phyloP scores from a whole-genome alignment of 2,888 invertebrate species.

The Parascotia fuliginaria region DNA sequence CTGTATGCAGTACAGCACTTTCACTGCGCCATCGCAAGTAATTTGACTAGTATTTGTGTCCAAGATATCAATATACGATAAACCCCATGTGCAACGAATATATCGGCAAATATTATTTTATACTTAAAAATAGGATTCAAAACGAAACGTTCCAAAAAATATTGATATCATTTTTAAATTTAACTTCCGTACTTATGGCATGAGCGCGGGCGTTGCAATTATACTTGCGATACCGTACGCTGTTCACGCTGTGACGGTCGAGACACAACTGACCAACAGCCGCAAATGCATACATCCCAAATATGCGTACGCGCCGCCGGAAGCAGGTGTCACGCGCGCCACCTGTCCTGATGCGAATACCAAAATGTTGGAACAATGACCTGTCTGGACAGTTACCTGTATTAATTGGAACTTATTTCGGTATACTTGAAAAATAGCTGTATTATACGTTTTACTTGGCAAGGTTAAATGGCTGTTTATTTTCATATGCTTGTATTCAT shows the following conservation, averaged over 20 bases:
- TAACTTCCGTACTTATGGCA: background rate
- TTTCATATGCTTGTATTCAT: too few relatives aligned
- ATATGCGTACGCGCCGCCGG: constrained; percentile 61
- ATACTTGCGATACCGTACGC: constrained; percentile 23
- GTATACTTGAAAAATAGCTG: constrained; percentile 4
- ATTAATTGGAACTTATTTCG: constrained; percentile 44
- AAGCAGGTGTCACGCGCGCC: constrained; percentile 73
- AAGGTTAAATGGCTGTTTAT: too few relatives aligned
- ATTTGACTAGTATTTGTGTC: too few relatives aligned
- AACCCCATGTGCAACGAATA: too few relatives aligned
- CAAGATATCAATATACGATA: too few relatives aligned
- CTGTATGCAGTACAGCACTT: too few relatives aligned
- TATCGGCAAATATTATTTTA: background rate
- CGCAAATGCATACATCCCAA: constrained; percentile 47
- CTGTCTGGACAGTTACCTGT: constrained; percentile 44
- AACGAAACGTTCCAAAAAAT: background rate
- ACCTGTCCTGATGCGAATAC: constrained; percentile 73
- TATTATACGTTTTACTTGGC: background rate
- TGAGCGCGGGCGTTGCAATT: background rate
- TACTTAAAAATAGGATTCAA: background rate
- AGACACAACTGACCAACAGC: constrained; percentile 48
- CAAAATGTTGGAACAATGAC: constrained; percentile 70
- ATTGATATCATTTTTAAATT: background rate
- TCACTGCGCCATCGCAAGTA: too few relatives aligned
- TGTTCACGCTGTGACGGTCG: constrained; percentile 32